phyloP scores from a whole-genome alignment of 2,888 invertebrate genomes.

The Andrena praecox region DNA sequence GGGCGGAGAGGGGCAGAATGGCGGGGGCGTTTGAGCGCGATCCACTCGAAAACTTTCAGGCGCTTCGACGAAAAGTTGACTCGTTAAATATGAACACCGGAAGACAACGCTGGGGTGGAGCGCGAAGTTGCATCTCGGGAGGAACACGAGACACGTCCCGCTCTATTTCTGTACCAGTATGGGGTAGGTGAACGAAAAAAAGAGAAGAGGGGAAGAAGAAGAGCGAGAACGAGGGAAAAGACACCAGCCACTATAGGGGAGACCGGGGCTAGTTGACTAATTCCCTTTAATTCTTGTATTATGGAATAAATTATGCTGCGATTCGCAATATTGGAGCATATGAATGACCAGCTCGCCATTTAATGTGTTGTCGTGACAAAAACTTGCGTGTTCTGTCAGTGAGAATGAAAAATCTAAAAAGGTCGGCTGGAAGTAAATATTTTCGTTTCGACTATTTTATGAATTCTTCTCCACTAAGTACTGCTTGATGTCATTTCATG shows the following conservation, averaged over 20 bases:
- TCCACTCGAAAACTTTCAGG: constrained; percentile 60
- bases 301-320: no score
- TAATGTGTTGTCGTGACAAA: no score
- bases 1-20: not conserved
- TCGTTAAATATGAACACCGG: constrained; percentile 59
- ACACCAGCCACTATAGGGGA: constrained; percentile 9
- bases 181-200: not conserved
- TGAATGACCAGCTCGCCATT: no score
- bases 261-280: no score
- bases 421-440: no score
- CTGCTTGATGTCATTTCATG: no score
- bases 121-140: constrained; percentile 13
- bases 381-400: no score
- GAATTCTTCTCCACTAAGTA: no score
- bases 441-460: no score
- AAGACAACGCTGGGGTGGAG: constrained; percentile 34
- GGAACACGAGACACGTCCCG: constrained; percentile 13
- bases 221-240: not conserved
- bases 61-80: constrained; percentile 63
- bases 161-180: constrained; percentile 27
- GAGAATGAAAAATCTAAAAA: no score
- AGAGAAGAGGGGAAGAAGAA: not conserved
- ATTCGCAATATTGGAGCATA: no score
- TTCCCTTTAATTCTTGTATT: no score
- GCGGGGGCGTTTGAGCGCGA: constrained; percentile 32